Percentiles rank a stretch among this genome's conserved stretches.
phyloP scores from a whole-genome alignment of 2,888 invertebrate genomes.

The Biston stratarius region DNA sequence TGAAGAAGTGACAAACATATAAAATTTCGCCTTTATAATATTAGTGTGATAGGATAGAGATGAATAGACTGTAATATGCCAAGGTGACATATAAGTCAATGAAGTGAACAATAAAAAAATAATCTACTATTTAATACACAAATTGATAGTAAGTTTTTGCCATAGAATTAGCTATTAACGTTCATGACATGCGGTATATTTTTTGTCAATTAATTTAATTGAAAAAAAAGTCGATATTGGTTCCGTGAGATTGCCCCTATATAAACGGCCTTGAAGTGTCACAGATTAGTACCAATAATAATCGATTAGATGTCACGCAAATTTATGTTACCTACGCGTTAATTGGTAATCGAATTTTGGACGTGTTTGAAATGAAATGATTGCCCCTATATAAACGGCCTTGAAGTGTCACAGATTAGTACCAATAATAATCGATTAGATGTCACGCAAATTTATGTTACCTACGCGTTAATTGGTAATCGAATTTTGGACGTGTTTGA shows the following conservation, averaged over 20 bases:
- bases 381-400: conserved; percentile 24
- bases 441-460: conserved; percentile 13
- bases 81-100: neutral
- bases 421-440: conserved; percentile 20
- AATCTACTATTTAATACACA: neutral
- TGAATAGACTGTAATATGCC: conserved; percentile 3
- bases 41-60: no score
- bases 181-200: conserved; percentile 20
- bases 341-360: conserved; percentile 12
- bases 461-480: conserved; percentile 14
- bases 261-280: conserved; percentile 23
- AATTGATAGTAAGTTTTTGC: conserved; percentile 12
- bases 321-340: conserved; percentile 15
- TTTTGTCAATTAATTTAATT: conserved; percentile 23
- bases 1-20: no score
- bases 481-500: conserved; percentile 10
- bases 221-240: conserved; percentile 20
- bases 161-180: conserved; percentile 12
- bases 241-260: conserved; percentile 31
- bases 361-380: no score
- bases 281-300: conserved; percentile 20
- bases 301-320: conserved; percentile 22
- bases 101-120: neutral
- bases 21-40: no score
- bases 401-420: conserved; percentile 27